Evolutionary conservation across 2,113 vertebrate species (phyloP), one percentile per base, ranked within the genome.

Genomic region (Rhombomys opimus): DNA sequence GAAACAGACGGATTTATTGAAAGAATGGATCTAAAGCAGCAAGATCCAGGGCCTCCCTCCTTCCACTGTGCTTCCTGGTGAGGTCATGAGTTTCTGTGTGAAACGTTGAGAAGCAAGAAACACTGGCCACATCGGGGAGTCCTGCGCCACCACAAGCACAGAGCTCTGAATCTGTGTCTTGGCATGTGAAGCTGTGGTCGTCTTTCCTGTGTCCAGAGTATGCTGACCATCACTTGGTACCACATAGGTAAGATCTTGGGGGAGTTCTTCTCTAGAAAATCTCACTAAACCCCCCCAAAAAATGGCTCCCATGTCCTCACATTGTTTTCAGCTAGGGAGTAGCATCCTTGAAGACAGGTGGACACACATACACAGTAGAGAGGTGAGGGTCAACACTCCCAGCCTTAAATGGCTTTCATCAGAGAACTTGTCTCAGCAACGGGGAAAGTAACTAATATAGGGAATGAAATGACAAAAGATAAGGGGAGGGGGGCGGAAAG

Each of bases 191-290:
- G 75, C 73, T 41, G 32, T 75, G 50, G 7, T 7, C 0, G 13
- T 15, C 25, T 75, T 67, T 27, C 23, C 52, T 67, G 46, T 1
- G 27, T 84, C 35, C 46, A 57, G 41, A 17, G 1, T 17, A 2
- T 38, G 30, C 25, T 1, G 1, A 35, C 15, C 1, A 7, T 32
- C n/a, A 41, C 4, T 3, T 22, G 2, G 27, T 14, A 18, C 11
- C 61, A 32, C 3, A 41, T 80, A 70, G 63, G 15, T 65, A 23
- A 50, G 78, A 59, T 17, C 22, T 38, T 17, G 2, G 3, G 67
- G 35, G 61, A 38, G 4, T 54, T 73, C 10, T 25, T 18, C 22
- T 91, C 27, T 23, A 50, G 59, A 90, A 54, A 18, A 76, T 15
- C 30, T 81, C 13, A 11, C 23, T 88, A 68, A 20, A 9, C 46